Percentiles rank a stretch among this genome's conserved stretches.
These are phyloP conservation scores for Craniophora ligustri DNA, from an alignment of 2,888 invertebrate species.

Conservation along the genomic window DNA sequence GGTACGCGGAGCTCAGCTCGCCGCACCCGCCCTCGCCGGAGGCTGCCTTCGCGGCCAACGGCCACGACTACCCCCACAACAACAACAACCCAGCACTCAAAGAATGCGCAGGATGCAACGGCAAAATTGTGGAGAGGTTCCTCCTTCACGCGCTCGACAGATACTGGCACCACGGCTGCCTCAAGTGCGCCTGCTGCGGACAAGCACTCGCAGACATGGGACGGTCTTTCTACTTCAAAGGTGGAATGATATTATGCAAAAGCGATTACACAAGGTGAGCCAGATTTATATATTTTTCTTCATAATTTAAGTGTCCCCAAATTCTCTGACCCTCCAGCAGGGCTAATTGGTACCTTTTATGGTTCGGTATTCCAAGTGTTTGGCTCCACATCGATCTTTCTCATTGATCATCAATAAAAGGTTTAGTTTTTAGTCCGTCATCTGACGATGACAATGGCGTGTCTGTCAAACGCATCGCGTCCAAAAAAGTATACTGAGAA, in stretches of 20 bases:
- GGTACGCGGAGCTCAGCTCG: slow-evolving; percentile 94
- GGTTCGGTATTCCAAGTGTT: slow-evolving; percentile 69
- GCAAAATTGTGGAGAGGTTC: slow-evolving; percentile 97
- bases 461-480: slow-evolving; percentile 82
- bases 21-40: slow-evolving; percentile 93
- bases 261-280: slow-evolving; percentile 97
- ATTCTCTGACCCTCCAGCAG: slow-evolving; percentile 52
- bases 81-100: slow-evolving; percentile 90
- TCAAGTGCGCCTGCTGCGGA: slow-evolving; percentile 97
- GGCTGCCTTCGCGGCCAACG: slow-evolving; percentile 90
- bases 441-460: slow-evolving; percentile 86
- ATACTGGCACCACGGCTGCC: slow-evolving; percentile 98
- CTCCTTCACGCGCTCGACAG: slow-evolving; percentile 97
- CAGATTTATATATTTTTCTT: slow-evolving; percentile 33
- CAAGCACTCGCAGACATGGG: slow-evolving; percentile 97
- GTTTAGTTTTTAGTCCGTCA: slow-evolving; percentile 82
- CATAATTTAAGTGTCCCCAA: slow-evolving; percentile 55
- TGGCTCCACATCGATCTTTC: slow-evolving; percentile 72
- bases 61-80: slow-evolving; percentile 90
- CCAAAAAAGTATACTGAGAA: slow-evolving; percentile 83
- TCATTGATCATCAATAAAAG: slow-evolving; percentile 81
- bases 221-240: slow-evolving; percentile 96
- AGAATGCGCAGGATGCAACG: slow-evolving; percentile 97
- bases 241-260: slow-evolving; percentile 98
- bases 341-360: slow-evolving; percentile 76